Conservation (phyloP, 2,888 invertebrate genomes). For the Chorisops tibialis region DNA sequence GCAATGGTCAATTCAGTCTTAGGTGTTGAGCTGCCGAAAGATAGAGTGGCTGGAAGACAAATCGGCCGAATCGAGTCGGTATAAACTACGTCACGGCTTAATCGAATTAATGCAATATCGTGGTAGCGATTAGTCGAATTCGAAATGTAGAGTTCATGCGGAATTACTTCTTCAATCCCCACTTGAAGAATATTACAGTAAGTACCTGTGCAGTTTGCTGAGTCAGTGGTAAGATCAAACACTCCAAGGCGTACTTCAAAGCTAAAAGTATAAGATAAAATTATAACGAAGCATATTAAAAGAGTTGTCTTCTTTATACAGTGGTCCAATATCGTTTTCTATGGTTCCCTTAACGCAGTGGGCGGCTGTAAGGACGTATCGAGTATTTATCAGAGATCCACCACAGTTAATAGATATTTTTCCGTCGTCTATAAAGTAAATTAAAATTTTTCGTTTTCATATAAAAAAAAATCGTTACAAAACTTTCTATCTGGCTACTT, state of each 20-base stretch:
- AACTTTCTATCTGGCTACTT: no score
- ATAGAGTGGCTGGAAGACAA: slow-evolving; percentile 55
- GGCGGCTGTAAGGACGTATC: slow-evolving; percentile 61
- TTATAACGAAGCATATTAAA: background rate
- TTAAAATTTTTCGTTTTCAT: no score
- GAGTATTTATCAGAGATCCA: slow-evolving; percentile 15
- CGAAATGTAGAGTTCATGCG: slow-evolving; percentile 64
- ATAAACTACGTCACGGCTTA: slow-evolving; percentile 56
- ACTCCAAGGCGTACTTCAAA: slow-evolving; percentile 23
- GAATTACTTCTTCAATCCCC: slow-evolving; percentile 60
- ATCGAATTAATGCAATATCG: slow-evolving; percentile 70
- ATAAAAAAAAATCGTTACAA: no score
- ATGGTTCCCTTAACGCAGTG: slow-evolving; percentile 60
- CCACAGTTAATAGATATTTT: slow-evolving; percentile 1
- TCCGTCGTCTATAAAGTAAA: background rate
- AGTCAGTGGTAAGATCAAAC: background rate
- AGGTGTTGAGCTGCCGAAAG: slow-evolving; percentile 39
- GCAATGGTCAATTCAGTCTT: slow-evolving; percentile 53
- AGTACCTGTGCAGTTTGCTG: slow-evolving; percentile 10
- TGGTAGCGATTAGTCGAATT: slow-evolving; percentile 58
- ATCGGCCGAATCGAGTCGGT: slow-evolving; percentile 59
- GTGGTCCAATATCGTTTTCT: slow-evolving; percentile 53
- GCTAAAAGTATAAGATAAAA: background rate
- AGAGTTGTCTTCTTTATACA: slow-evolving; percentile 50
- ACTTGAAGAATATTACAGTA: slow-evolving; percentile 41